Conservation (phyloP, 2,113 vertebrate species). For the Alouatta palliata region DNA sequence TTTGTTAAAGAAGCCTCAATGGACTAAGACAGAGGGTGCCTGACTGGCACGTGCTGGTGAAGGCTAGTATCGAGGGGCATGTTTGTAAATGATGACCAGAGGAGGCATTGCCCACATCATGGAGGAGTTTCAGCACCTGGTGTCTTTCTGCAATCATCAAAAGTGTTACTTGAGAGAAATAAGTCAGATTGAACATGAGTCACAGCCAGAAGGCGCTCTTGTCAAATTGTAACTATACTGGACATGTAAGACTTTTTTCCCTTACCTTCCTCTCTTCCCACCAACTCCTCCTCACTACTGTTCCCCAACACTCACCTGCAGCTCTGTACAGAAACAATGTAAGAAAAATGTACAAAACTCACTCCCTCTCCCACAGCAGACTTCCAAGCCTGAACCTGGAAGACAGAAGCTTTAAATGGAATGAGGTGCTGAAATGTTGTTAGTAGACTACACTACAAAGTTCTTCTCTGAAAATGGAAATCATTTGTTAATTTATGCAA, state of each 20-base stretch:
- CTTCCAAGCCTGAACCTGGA: background rate
- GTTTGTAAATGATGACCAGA: background rate
- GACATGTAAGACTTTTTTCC: background rate
- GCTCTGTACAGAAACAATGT: background rate
- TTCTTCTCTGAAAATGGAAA: background rate
- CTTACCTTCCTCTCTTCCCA: background rate
- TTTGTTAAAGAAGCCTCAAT: background rate
- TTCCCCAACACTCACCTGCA: background rate
- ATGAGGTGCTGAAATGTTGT: background rate
- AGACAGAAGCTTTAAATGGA: background rate
- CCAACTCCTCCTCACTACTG: background rate
- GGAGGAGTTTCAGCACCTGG: background rate
- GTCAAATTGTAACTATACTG: background rate
- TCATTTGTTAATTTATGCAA: background rate
- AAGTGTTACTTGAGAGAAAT: background rate
- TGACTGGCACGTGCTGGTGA: background rate
- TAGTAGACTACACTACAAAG: background rate
- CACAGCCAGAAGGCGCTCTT: background rate
- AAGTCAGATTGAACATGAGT: background rate
- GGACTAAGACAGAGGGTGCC: background rate
- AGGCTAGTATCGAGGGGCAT: background rate
- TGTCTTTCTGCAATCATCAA: background rate
- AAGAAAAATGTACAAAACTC: background rate
- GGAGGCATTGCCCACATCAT: background rate
- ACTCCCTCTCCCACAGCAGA: background rate